Base-by-base conservation (phyloP, 2,888 invertebrate genomes). In the Melinopterus prodromus region DNA sequence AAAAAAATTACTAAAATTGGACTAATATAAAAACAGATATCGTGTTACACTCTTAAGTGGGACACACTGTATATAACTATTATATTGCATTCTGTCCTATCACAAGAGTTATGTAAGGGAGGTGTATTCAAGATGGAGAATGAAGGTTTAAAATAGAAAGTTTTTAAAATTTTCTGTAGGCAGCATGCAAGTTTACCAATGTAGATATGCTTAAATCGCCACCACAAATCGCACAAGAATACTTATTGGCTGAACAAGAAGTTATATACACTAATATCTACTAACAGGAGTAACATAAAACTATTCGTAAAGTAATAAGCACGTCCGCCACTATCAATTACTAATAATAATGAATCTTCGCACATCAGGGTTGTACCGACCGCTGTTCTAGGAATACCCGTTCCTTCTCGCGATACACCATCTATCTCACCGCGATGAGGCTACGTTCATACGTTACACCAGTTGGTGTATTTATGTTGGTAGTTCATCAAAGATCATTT, bases 261-360 rank as follows among this genome's bases (percentile, higher is more conserved):
- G 53, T 53, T 53, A 53, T 53, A 53, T 53, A 53, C 53, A 53
- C 53, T 53, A 53, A 53, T 53, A 53, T 53, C 53, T 53, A 53
- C 5, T 53, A 53, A 53, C 53, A 53, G 12, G 12, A 53, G 53
- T 53, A 53, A 53, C 12, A 53, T 1, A 12, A 53, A 53, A 53
- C 53, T 53, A 53, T 53, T 53, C 53, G 53, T 53, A 53, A 53
- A 53, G 53, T 9, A 53, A 53, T 12, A 26, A 6, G 53, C 53
- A 53, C 53, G 53, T 53, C 53, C 53, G 5, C 7, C 53, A 6
- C 53, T 53, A 53, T 53, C 53, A 4, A 6, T 53, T 53, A 53
- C 53, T 53, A 12, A 53, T 53, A 53, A 53, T 53, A 53, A 12
- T 53, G 5, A 12, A 9, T 12, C 53, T 53, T 53, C 9, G 53